phyloP scores from a whole-genome alignment of 2,888 invertebrate genomes.

The Tachina fera region DNA sequence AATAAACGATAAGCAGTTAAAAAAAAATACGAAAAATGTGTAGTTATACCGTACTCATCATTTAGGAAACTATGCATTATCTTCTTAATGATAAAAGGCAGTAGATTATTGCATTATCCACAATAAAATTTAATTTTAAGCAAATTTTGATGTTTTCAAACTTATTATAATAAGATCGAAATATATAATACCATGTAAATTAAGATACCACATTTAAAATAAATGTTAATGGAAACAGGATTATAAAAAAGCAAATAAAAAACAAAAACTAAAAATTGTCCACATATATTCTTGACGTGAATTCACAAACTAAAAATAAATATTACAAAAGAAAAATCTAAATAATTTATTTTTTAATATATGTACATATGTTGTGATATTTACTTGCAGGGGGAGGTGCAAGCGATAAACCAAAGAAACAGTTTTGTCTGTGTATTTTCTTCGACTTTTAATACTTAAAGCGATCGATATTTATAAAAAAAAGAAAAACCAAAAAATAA shows the following conservation, averaged over 20 bases:
- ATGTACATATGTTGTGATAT: constrained; percentile 49
- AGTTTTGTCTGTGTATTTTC: constrained; percentile 73
- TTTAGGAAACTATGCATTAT: constrained; percentile 3
- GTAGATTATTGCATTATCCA: neutral
- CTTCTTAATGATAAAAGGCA: constrained; percentile 13
- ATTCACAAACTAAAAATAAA: neutral
- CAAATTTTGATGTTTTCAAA: constrained; percentile 26
- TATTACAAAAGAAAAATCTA: neutral
- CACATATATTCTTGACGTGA: neutral
- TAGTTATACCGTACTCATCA: constrained; percentile 14
- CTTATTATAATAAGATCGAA: no score
- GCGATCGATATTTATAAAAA: constrained; percentile 74
- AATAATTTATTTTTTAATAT: constrained; percentile 19
- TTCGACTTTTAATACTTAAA: constrained; percentile 78
- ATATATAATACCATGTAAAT: no score
- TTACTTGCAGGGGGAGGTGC: constrained; percentile 82
- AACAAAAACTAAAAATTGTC: neutral
- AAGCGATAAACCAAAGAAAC: constrained; percentile 76
- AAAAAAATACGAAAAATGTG: constrained; percentile 16
- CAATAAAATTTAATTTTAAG: constrained; percentile 37
- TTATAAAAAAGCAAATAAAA: neutral
- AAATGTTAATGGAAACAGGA: no score
- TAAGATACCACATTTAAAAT: no score
- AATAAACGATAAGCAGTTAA: constrained; percentile 43
- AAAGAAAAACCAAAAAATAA: constrained; percentile 68